These are phyloP conservation scores for Mercenaria mercenaria DNA, from an alignment of 1,140 invertebrate genomes.

Conservation along the genomic window DNA sequence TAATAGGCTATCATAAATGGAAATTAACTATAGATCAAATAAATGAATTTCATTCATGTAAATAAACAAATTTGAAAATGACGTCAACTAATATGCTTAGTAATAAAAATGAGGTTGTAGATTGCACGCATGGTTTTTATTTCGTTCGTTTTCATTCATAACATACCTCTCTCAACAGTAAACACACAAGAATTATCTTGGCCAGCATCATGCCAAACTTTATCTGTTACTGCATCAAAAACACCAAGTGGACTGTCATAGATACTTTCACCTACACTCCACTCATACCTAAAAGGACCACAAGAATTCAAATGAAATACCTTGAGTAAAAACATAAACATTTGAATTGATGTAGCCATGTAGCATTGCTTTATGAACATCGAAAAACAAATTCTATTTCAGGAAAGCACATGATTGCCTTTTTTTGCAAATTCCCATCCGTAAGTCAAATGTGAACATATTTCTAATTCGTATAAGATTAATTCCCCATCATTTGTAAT, in stretches of 20 bases:
- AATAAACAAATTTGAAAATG: not conserved
- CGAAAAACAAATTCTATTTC: not conserved
- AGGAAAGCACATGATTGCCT: not conserved
- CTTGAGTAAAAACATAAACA: not conserved
- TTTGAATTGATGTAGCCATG: not conserved
- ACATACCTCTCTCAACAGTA: not conserved
- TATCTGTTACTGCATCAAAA: slow-evolving; percentile 43
- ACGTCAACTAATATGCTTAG: not conserved
- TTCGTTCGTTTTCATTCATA: not conserved
- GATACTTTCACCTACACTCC: slow-evolving; percentile 46
- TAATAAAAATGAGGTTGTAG: too few relatives aligned
- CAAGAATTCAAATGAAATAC: not conserved
- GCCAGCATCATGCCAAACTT: slow-evolving; percentile 56
- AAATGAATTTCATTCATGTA: not conserved
- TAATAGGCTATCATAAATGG: too few relatives aligned
- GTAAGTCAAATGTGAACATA: too few relatives aligned
- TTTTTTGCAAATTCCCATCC: too few relatives aligned
- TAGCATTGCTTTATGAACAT: not conserved
- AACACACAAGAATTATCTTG: not conserved
- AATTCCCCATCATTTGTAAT: too few relatives aligned
- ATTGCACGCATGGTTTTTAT: not conserved
- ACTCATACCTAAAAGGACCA: slow-evolving; percentile 66
- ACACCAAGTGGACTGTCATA: slow-evolving; percentile 39
- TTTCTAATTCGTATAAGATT: too few relatives aligned
- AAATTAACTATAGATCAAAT: too few relatives aligned